These are phyloP conservation scores for Gila orcuttii DNA, from an alignment of 2,113 vertebrate species.

Conservation along the genomic window DNA sequence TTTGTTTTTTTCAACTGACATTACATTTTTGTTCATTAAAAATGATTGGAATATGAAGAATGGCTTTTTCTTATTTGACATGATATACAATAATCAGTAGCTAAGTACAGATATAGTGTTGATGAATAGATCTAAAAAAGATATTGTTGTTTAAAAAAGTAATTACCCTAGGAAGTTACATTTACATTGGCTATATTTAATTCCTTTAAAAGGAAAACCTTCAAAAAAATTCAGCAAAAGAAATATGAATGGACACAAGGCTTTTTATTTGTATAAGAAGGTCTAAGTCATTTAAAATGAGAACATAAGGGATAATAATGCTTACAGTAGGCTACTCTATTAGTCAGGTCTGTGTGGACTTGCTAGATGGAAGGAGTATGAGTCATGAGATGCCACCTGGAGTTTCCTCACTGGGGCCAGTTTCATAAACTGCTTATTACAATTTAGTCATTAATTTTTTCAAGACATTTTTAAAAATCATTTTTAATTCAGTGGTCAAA, in stretches of 20 bases:
- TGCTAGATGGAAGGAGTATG: not conserved
- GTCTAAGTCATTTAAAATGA: not conserved
- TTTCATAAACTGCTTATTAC: not conserved
- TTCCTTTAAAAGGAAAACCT: not conserved
- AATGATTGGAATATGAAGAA: too few relatives aligned
- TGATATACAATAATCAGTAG: not conserved
- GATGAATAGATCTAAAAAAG: not conserved
- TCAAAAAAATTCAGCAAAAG: not conserved
- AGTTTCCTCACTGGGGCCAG: not conserved
- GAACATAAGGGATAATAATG: not conserved
- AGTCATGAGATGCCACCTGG: not conserved
- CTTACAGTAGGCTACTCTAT: not conserved
- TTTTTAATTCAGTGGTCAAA: not conserved
- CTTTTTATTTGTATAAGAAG: not conserved
- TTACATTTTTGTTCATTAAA: slow-evolving; percentile 17
- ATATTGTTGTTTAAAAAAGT: too few relatives aligned
- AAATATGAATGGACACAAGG: not conserved
- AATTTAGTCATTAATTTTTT: not conserved
- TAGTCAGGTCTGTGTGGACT: not conserved
- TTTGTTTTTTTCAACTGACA: not conserved
- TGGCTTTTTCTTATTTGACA: not conserved
- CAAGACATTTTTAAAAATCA: not conserved
- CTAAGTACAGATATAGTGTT: not conserved
- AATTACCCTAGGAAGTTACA: not conserved
- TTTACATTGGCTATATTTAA: not conserved